These are phyloP conservation scores for Gorsachius magnificus DNA, from an alignment of 2,797 vertebrate genomes.

Conservation along the genomic window DNA sequence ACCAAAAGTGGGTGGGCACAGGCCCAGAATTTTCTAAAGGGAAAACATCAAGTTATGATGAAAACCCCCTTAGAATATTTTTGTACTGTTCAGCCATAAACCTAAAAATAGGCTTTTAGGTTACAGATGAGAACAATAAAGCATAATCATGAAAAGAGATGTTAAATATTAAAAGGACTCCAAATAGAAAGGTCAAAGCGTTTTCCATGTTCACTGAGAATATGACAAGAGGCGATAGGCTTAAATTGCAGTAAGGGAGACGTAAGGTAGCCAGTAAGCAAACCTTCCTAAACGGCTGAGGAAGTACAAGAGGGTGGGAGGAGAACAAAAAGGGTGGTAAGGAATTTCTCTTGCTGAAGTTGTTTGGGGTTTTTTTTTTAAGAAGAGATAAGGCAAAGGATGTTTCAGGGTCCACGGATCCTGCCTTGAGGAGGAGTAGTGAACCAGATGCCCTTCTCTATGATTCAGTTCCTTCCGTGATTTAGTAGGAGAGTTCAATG, in stretches of 20 bases:
- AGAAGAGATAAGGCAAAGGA: not conserved
- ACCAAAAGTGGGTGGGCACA: not conserved
- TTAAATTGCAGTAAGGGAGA: not conserved
- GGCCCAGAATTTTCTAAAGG: not conserved
- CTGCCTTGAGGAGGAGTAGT: not conserved
- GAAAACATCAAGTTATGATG: not conserved
- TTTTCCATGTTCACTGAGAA: not conserved
- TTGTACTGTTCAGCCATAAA: not conserved
- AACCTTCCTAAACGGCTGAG: not conserved
- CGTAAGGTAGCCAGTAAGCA: not conserved
- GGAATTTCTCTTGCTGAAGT: not conserved
- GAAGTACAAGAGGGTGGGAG: not conserved
- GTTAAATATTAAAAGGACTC: not conserved
- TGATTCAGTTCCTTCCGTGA: not conserved
- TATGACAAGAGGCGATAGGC: not conserved
- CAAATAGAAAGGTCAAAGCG: not conserved
- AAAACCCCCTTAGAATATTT: not conserved
- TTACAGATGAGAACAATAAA: not conserved
- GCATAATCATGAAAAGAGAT: not conserved
- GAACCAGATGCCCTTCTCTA: not conserved
- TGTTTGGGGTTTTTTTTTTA: not conserved
- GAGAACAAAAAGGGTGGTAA: not conserved
- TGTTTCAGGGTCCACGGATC: not conserved
- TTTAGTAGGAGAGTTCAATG: not conserved
- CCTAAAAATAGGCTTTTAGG: not conserved